Base-by-base conservation (phyloP, 1,140 invertebrate species). In the Pseudomyrmex gracilis region DNA sequence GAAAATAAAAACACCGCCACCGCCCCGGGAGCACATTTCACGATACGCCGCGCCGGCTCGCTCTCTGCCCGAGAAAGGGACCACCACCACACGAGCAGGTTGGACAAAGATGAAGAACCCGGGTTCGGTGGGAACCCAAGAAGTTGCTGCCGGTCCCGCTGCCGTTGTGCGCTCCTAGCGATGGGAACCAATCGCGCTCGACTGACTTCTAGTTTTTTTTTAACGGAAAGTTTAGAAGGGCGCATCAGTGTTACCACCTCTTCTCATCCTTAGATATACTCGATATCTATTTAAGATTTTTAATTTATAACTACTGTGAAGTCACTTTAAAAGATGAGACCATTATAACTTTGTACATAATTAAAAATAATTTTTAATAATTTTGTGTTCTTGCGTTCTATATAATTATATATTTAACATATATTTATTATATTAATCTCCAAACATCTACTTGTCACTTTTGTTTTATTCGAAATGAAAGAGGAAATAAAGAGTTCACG, bases 61-160 rank as follows among this genome's bases (percentile, higher is more conserved):
- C 51, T 76, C 51, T 76, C 9, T 70, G 86, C 49, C 12, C 66
- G 58, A 86, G 85, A 85, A 86, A 80, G 76, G 77, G 86, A 63
- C 76, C 87, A 55, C 34, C 34, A 67, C 78, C 34, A 71, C 70
- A 58, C 73, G 83, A 7, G 77, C 58, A 51, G 80, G 64, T 51
- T 61, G 43, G 84, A 89, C 85, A 89, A 73, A 87, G 82, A 89
- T 67, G 78, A 71, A 86, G 80, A 85, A 73, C 71, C 74, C 57
- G 71, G 63, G 84, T 89, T 85, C 86, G 89, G 90, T 90, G 90
- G 90, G 90, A 91, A 91, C 90, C 83, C 83, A 88, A 91, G 90
- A 91, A 90, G 86, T 89, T 89, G 89, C 84, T 87, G 85, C 84
- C 55, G 90, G 71, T 80, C 58, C 74, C 82, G 87, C 83, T 89